Base-by-base conservation (phyloP, 2,113 vertebrate species). In the Centrocercus urophasianus region DNA sequence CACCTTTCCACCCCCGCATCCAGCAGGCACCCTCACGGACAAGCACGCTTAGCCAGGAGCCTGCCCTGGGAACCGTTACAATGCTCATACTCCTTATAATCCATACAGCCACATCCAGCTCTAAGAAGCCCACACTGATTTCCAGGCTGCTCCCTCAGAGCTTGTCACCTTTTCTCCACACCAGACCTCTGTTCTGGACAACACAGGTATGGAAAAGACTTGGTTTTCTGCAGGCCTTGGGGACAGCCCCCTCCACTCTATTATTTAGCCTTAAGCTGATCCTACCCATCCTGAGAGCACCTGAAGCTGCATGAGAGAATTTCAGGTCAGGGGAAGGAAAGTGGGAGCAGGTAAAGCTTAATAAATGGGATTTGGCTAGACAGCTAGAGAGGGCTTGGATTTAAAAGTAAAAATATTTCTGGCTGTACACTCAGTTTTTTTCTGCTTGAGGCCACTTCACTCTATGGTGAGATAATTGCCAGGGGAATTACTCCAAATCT, bases 381-480 rank as follows among this genome's bases (percentile, higher is more conserved):
- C 64, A 4, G 1, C n/a, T 52, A 56, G 50, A 66, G 42, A 76
- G 21, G 22, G 61, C 12, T 77, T 24, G 45, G 56, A 34, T 11
- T 79, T 79, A 28, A 70, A 82, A 63, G 28, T 17, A 32, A 72
- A 87, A 78, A 19, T 43, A 52, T 66, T 89, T 50, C 73, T 95
- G 88, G 86, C 75, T 88, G 67, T n/a, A 50, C 61, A 13, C 18
- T 87, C n/a, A 17, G 75, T 20, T 84, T 80, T 94, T 28, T 93
- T 86, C 90, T 91, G 80, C 96, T 96, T 30, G 86, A 90, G 92
- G 92, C 88, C 78, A 52, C 59, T 81, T 86, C 86, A 80, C 71
- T 90, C 66, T 36, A 5, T 2, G 27, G 36, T 75, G 78, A 34
- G 90, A 74, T 86, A 95, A 90, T 47, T 89, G 70, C 85, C 80